Base-by-base conservation (phyloP, 2,797 vertebrate genomes). In the Miichthys miiuy region DNA sequence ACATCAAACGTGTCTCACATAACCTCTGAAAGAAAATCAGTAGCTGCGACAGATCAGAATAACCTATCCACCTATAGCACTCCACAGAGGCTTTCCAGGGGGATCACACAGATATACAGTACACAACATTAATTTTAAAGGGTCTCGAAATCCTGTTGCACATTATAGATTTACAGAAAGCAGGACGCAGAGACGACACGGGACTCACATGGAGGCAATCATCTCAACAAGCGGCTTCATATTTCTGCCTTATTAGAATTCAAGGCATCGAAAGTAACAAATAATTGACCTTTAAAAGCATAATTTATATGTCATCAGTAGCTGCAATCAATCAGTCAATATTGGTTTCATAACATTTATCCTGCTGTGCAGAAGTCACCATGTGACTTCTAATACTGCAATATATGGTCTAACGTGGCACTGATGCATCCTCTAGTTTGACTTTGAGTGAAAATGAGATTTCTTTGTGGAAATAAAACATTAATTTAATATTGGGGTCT, bases 171-270 rank as follows among this genome's bases (percentile, higher is more conserved):
- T 69, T 48, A 46, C 10, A 61, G 18, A 69, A 54, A 38, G 23
- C 7, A 58, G 18, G 56, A 52, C 3, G 6, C 30, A 21, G 17
- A 16, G 8, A 8, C 5, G 38, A 69, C n/a, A 21, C 13, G 2
- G 8, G 14, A n/a, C 47, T 72, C 23, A 42, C 50, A 38, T 38
- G 6, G 20, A 42, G 0, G 2, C 21, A 42, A 16, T 21, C 7
- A 61, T n/a, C 17, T 52, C 21, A 60, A 61, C 5, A 70, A 23
- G 8, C 14, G 13, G 6, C 60, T 68, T 64, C 46, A 4, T 16
- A 55, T 51, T 25, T 48, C 13, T 47, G 23, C 18, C 21, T 73
- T 25, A 75, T 68, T 64, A 61, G 12, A 27, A 83, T 71, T 81
- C 41, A 68, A 62, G 5, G 41, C 46, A 60, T 63, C 8, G 21